phyloP scores from a whole-genome alignment of 2,113 vertebrate species.

The Petrocephalus zakoni region DNA sequence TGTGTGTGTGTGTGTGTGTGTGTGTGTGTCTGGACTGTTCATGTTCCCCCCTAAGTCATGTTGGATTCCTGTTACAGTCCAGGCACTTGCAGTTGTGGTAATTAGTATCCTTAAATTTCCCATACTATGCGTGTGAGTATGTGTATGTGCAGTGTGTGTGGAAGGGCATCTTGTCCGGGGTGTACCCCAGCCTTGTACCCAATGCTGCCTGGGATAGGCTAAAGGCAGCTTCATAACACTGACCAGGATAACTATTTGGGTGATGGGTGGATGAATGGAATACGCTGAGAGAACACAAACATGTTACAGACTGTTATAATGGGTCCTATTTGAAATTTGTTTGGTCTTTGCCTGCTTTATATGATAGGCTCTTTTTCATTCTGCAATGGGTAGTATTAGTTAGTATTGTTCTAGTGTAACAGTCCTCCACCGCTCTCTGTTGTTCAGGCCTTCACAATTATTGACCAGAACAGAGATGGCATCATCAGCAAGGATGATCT shows the following conservation, averaged over 20 bases:
- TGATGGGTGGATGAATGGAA: not conserved
- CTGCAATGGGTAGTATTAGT: not conserved
- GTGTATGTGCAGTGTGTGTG: not conserved
- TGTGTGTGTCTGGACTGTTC: not conserved
- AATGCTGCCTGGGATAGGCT: not conserved
- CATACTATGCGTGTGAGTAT: not conserved
- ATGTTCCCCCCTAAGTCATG: not conserved
- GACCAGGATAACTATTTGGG: not conserved
- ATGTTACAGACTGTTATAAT: not conserved
- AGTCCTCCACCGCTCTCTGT: not conserved
- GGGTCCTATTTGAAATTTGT: not conserved
- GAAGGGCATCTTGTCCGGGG: not conserved
- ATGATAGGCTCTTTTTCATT: not conserved
- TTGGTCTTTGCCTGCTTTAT: not conserved
- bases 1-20: not conserved
- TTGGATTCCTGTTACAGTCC: not conserved
- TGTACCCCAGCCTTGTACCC: not conserved
- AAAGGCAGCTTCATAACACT: not conserved
- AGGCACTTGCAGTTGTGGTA: not conserved
- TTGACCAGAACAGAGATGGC: conserved; percentile 89
- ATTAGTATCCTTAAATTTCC: not conserved
- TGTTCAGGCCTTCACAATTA: conserved; percentile 83
- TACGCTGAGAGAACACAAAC: not conserved
- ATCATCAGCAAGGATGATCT: conserved; percentile 88
- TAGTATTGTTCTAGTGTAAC: not conserved